Base-by-base conservation (phyloP, 2,888 invertebrate species). In the Ophion ventricosus region DNA sequence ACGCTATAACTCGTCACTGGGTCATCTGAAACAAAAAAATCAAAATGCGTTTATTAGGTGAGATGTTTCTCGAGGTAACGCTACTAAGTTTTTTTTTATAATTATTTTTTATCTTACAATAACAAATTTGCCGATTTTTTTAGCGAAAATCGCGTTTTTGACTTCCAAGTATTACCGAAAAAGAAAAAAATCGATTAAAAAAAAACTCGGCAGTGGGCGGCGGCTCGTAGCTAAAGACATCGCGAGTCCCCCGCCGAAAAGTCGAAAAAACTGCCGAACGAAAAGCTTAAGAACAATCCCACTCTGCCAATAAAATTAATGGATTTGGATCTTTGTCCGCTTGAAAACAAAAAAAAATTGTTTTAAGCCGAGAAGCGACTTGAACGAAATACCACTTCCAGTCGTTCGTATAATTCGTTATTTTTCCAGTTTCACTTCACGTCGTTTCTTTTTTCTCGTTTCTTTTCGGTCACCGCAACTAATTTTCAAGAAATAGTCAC, bases 401-500 rank as follows among this genome's bases (percentile, higher is more conserved):
- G 35, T 2, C 17, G 11, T 35, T n/a, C 14, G 64, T 20, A 64
- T 66, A 67, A 67, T 25, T 43, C 17, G 43, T 67, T 43, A 3
- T 25, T 49, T 67, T 49, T 49, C 49, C 49, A 67, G 49, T 49
- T 49, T 49, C 49, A 14, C 49, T 4, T 49, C 3, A 49, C 0
- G 4, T 40, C 10, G 7, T 40, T 40, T 40, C 49, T 49, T 49
- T 17, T 67, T 54, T 25, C 40, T 57, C 26, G 10, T 43, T n/a
- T n/a, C 35, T n/a, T 20, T 26, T 64, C 49, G 17, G 2, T 61
- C 40, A 20, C 76, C 80, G 63, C 77, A 64, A 75, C 74, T 70
- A 77, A 84, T 78, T 84, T 74, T 75, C 84, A 78, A 74, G 77
- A 29, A 29, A 74, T 49, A n/a, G 2, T 57, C 61, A 23, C 14